Evolutionary conservation across 1,140 invertebrate species (phyloP).

Genomic region (Pseudobourletiella spinata): DNA sequence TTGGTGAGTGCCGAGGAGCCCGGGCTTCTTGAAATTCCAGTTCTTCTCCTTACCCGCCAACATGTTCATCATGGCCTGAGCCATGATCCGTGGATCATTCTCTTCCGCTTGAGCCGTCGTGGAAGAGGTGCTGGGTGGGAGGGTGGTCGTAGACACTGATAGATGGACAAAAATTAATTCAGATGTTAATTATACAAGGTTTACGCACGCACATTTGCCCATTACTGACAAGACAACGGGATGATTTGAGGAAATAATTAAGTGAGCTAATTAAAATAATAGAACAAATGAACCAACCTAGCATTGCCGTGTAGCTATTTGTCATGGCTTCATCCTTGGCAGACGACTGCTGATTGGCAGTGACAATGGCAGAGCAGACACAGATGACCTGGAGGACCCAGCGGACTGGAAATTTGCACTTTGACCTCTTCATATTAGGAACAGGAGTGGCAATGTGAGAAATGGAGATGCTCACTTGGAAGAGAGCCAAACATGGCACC

Average conservation of each 20-base stretch:
- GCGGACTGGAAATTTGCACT: background rate
- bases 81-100: background rate
- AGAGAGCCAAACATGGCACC: no score
- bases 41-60: slow-evolving; percentile 1
- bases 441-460: no score
- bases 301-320: background rate
- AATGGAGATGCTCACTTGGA: no score
- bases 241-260: background rate
- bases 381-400: background rate
- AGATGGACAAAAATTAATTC: background rate
- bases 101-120: background rate
- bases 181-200: no score
- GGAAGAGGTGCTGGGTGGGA: background rate
- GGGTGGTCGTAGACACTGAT: slow-evolving; percentile 1
- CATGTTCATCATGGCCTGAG: background rate
- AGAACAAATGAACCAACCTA: background rate
- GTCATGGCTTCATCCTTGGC: slow-evolving; percentile 1
- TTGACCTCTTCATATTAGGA: background rate
- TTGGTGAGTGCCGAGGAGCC: slow-evolving; percentile 1
- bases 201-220: background rate
- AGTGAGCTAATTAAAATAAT: background rate
- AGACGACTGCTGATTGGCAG: slow-evolving; percentile 2
- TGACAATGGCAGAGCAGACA: slow-evolving; percentile 1
- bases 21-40: background rate
- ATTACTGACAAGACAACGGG: background rate